Evolutionary conservation across 1,140 invertebrate species (phyloP).

Genomic region (Callitettix versicolor): DNA sequence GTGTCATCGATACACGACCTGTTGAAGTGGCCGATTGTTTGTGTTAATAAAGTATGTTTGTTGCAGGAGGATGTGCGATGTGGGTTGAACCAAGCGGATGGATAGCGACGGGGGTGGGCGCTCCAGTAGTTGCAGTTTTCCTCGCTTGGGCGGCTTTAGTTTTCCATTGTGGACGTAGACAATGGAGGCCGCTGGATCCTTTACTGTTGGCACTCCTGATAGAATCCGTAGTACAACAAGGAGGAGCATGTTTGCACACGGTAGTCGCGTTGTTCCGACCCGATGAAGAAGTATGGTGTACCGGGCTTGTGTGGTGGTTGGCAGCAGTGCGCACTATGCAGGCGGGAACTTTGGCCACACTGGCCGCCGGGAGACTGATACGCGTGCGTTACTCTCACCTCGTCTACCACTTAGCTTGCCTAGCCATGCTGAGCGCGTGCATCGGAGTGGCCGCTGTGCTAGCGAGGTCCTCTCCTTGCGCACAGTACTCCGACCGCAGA

Average conservation of each 20-base stretch:
- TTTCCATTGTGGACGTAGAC: conserved; percentile 40
- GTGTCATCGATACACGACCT: too few relatives aligned
- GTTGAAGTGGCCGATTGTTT: too few relatives aligned
- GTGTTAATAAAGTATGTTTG: too few relatives aligned
- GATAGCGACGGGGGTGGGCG: conserved; percentile 41
- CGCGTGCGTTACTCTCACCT: conserved; percentile 40
- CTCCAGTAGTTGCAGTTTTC: conserved; percentile 38
- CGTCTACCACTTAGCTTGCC: conserved; percentile 41
- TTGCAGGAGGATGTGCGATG: conserved; percentile 25
- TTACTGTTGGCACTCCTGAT: conserved; percentile 39
- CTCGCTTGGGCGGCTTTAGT: conserved; percentile 39
- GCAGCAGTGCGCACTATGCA: conserved; percentile 42
- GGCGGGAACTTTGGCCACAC: conserved; percentile 39
- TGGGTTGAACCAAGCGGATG: conserved; percentile 37
- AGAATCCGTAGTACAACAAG: conserved; percentile 37
- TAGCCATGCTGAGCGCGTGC: conserved; percentile 39
- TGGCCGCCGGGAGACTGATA: conserved; percentile 39
- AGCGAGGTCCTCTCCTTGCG: conserved; percentile 30
- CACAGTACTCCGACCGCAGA: conserved; percentile 21
- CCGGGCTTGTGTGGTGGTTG: conserved; percentile 37
- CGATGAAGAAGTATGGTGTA: conserved; percentile 36
- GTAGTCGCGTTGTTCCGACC: conserved; percentile 39
- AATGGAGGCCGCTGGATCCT: conserved; percentile 43
- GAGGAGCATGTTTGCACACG: conserved; percentile 37
- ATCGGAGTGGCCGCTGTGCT: conserved; percentile 37